Conservation (phyloP, 2,888 invertebrate genomes). For the Watsonalla cultraria region DNA sequence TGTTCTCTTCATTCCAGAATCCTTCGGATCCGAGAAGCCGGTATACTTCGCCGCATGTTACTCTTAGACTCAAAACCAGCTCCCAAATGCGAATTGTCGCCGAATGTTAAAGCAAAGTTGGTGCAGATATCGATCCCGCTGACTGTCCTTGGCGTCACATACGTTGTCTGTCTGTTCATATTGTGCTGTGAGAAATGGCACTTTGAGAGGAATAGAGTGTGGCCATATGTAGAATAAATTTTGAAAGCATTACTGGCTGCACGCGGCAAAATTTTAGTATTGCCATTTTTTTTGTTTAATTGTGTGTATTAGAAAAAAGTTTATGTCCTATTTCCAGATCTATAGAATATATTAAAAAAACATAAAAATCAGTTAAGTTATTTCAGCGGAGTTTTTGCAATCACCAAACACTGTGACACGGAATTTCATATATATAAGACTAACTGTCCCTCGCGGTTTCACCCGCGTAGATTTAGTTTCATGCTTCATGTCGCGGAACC, state of each 20-base stretch:
- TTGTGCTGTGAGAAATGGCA: conserved; percentile 32
- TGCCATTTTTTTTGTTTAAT: too few species aligned
- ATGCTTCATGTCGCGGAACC: too few species aligned
- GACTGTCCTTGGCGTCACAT: conserved; percentile 19
- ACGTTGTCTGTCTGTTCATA: conserved; percentile 23
- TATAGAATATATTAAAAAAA: too few species aligned
- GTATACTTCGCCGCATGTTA: conserved; percentile 26
- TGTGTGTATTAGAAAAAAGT: too few species aligned
- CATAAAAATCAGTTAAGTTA: too few species aligned
- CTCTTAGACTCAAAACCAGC: conserved; percentile 13
- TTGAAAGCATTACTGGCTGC: not conserved
- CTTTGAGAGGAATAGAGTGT: conserved; percentile 25
- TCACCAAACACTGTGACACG: too few species aligned
- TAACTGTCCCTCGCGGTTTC: too few species aligned
- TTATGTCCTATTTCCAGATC: too few species aligned
- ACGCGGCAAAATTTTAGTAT: too few species aligned
- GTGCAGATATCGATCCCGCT: conserved; percentile 34
- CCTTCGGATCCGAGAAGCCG: conserved; percentile 39
- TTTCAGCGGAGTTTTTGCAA: too few species aligned
- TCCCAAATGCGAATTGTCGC: conserved; percentile 16
- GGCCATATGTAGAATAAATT: conserved; percentile 41
- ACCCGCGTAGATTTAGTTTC: too few species aligned
- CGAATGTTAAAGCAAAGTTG: conserved; percentile 22
- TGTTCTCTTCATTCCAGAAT: conserved; percentile 28
- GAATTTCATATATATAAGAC: too few species aligned